Conservation (phyloP, 2,888 invertebrate species). For the Monochamus alternatus region DNA sequence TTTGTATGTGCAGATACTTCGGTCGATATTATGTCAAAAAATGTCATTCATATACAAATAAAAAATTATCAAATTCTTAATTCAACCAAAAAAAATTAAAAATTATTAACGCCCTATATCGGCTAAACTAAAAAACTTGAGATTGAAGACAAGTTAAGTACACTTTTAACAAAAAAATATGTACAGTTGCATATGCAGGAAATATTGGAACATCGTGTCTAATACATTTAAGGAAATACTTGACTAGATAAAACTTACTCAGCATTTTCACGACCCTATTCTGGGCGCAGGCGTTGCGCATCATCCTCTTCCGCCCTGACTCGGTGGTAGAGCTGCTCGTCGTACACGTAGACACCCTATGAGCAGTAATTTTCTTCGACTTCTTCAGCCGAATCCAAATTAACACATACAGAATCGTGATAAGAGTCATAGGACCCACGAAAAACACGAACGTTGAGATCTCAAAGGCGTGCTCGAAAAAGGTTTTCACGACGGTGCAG, state of each 20-base stretch:
- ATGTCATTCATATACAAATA: no score
- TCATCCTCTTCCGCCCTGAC: conserved; percentile 42
- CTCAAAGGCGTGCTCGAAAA: conserved; percentile 82
- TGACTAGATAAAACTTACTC: conserved; percentile 74
- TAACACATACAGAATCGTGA: conserved; percentile 85
- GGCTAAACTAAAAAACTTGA: no score
- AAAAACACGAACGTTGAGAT: conserved; percentile 89
- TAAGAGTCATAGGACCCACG: conserved; percentile 89
- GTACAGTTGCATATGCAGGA: no score
- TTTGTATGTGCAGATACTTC: no score
- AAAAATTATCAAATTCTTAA: no score
- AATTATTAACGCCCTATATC: no score
- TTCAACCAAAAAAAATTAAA: no score
- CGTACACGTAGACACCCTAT: conserved; percentile 39
- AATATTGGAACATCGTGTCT: no score
- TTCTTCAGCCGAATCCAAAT: conserved; percentile 82
- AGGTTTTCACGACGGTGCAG: conserved; percentile 68
- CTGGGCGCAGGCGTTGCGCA: conserved; percentile 64
- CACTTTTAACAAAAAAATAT: no score
- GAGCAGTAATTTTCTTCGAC: conserved; percentile 66
- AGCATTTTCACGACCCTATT: conserved; percentile 85
- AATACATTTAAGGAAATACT: no score
- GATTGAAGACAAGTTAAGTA: no score
- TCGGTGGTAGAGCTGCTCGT: conserved; percentile 46
- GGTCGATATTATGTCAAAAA: no score